These are phyloP conservation scores for Pocillopora verrucosa DNA, from an alignment of 64 coral and sea anemone species.

Conservation along the genomic window DNA sequence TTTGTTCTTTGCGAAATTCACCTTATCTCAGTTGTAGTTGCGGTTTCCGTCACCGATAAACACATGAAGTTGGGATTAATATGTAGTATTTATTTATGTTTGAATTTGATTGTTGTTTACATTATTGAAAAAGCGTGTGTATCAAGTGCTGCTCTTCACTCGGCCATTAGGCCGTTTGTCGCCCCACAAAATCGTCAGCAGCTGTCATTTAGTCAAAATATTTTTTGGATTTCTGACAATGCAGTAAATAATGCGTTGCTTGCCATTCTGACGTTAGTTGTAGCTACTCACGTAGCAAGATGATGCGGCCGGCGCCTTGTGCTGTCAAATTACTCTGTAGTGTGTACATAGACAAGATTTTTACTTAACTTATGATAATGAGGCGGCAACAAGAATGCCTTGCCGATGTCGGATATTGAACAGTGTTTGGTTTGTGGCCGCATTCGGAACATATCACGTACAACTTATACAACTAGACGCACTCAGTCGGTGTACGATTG, in stretches of 20 bases:
- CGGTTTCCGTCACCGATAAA: slow-evolving; percentile 12
- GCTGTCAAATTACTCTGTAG: neutral
- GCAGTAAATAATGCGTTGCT: neutral
- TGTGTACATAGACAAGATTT: slow-evolving; percentile 6
- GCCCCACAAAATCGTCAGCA: too few species aligned
- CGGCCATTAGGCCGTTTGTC: too few species aligned
- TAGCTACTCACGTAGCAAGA: neutral
- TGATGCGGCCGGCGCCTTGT: neutral
- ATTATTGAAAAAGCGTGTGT: neutral
- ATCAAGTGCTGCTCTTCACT: too few species aligned
- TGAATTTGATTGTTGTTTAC: slow-evolving; percentile 9
- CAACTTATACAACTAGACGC: neutral
- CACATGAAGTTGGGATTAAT: slow-evolving; percentile 22
- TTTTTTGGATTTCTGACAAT: neutral
- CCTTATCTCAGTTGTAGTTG: neutral
- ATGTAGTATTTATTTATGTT: neutral
- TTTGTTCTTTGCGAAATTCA: neutral
- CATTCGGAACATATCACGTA: slow-evolving; percentile 7
- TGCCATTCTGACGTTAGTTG: neutral
- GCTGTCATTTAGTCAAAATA: neutral
- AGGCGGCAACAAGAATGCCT: slow-evolving; percentile 3
- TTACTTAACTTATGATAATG: neutral
- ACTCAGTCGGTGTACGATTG: neutral
- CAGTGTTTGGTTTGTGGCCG: slow-evolving; percentile 9
- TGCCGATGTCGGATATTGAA: slow-evolving; percentile 20